Conservation (phyloP, 1,140 invertebrate species). For the Drosophila melanogaster region DNA sequence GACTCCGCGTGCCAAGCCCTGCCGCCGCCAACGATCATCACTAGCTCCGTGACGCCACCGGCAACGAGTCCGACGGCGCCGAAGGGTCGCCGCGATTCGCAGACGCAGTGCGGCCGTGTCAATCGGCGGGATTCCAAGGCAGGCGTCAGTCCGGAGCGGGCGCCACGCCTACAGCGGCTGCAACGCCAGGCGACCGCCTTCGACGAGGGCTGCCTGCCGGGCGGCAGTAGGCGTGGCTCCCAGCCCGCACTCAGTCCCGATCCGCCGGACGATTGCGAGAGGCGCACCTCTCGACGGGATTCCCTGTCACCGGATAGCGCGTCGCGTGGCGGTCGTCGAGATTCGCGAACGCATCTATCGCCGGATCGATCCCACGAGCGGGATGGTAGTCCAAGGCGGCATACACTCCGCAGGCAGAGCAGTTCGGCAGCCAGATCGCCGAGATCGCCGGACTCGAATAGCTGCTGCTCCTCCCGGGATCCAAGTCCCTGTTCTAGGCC, state of each 20-base stretch:
- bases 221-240: slow-evolving; percentile 89
- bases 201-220: slow-evolving; percentile 91
- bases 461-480: slow-evolving; percentile 89
- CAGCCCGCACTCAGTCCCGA: slow-evolving; percentile 93
- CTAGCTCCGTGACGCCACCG: slow-evolving; percentile 91
- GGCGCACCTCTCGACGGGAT: slow-evolving; percentile 90
- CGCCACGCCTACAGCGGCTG: slow-evolving; percentile 89
- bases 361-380: slow-evolving; percentile 90
- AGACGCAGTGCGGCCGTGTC: slow-evolving; percentile 90
- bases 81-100: slow-evolving; percentile 91
- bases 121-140: slow-evolving; percentile 89
- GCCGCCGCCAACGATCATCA: slow-evolving; percentile 92
- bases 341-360: slow-evolving; percentile 91
- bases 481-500: slow-evolving; percentile 89
- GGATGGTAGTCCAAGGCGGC: slow-evolving; percentile 89
- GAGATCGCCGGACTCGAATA: slow-evolving; percentile 90
- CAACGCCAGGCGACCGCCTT: slow-evolving; percentile 94
- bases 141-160: slow-evolving; percentile 88
- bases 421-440: slow-evolving; percentile 88
- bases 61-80: slow-evolving; percentile 89
- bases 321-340: slow-evolving; percentile 88
- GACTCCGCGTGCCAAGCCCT: slow-evolving; percentile 87
- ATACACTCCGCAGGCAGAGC: slow-evolving; percentile 90
- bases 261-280: slow-evolving; percentile 86
- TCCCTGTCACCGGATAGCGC: slow-evolving; percentile 95